Percentiles rank a stretch among this genome's conserved stretches.
phyloP scores from a whole-genome alignment of 1,140 invertebrate species.

The Hydropsyche tenuis region DNA sequence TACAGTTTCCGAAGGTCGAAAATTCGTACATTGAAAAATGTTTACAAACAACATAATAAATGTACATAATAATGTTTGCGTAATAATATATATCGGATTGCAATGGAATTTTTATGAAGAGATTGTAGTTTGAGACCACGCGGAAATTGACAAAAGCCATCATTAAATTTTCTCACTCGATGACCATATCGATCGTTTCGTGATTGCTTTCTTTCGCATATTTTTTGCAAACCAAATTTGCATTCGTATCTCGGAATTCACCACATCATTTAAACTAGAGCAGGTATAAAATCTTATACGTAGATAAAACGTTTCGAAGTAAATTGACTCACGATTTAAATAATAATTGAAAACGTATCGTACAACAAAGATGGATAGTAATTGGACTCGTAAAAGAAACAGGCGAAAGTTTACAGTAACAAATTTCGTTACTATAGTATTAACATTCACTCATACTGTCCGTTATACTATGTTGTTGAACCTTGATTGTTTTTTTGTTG shows the following conservation, averaged over 20 bases:
- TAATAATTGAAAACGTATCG: too few species aligned
- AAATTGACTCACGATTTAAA: too few species aligned
- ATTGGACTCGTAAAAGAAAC: background rate
- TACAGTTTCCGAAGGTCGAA: too few species aligned
- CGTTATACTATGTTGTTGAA: background rate
- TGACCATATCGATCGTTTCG: background rate
- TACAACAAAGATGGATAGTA: background rate
- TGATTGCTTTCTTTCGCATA: background rate
- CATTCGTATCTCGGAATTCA: constrained; percentile 3
- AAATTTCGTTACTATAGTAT: background rate
- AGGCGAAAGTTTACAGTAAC: background rate
- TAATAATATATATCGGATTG: too few species aligned
- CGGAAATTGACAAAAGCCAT: constrained; percentile 15
- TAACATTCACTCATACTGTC: background rate
- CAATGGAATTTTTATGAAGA: background rate
- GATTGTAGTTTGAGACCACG: constrained; percentile 5
- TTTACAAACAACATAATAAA: too few species aligned
- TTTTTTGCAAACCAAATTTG: background rate
- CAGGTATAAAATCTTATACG: too few species aligned
- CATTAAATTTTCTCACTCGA: constrained; percentile 10
- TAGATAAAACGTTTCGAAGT: too few species aligned
- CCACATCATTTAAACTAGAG: background rate
- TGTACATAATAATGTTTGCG: too few species aligned
- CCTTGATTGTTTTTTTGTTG: background rate
- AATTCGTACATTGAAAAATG: too few species aligned